Base-by-base conservation (phyloP, 2,113 vertebrate genomes). In the Leptobrachium ailaonicum region DNA sequence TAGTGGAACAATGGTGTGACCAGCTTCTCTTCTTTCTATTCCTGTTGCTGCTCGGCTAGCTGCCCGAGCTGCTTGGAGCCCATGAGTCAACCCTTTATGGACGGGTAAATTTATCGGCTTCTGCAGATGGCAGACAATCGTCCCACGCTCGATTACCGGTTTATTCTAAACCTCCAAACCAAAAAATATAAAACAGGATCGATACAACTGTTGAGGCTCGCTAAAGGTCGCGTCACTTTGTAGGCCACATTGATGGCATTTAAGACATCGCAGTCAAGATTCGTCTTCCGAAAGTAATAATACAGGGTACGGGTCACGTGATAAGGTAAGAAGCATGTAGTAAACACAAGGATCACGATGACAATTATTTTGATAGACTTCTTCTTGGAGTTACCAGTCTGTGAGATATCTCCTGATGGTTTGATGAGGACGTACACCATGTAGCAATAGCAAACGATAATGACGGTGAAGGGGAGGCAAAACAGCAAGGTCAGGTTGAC, bases 151-250 rank as follows among this genome's bases (percentile, higher is more conserved):
- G 20, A 3, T 12, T n/a, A 47, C 2, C 40, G 70, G 67, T 41
- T 70, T 47, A 80, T 11, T 41, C 71, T 32, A 13, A 80, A 80
- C 43, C 78, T 80, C 40, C 97, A 96, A 0, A 94, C 94, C 84
- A 98, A 83, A 87, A 99, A 98, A 86, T 98, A 99, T 64, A 99
- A 88, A 53, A 99, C 91, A 0, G 98, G 98, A 84, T 99, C 96
- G 47, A 99, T 58, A 80, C 96, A 98, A 83, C 97, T 99, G 90
- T 99, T 99, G 81, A 93, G 93, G 2, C 97, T 98, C 71, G 96
- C 97, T 0, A 99, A 83, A 0, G 96, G 98, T 60, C 96, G 89
- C 2, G 95, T 99, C 82, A 98, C 86, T 86, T 98, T 99, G 83
- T 99, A 99, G 20, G 93, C 97, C 71, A 97, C 66, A 42, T 94